These are phyloP conservation scores for Lagopus leucura DNA, from an alignment of 2,113 vertebrate species.

Conservation along the genomic window DNA sequence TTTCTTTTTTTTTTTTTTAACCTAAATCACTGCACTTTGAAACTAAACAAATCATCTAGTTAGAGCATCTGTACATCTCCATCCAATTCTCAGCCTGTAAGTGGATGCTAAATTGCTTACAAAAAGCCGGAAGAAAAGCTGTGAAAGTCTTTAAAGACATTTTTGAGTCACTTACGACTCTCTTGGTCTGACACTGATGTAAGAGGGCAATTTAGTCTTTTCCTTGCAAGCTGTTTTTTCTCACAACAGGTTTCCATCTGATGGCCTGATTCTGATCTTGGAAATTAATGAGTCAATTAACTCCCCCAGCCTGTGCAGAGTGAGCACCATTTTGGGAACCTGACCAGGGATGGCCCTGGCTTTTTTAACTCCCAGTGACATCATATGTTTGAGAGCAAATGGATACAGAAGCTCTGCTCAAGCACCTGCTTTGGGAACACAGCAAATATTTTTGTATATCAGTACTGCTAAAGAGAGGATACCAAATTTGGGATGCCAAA, in stretches of 20 bases:
- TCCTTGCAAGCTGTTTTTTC: background rate
- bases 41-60: constrained; percentile 56
- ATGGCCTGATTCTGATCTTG: background rate
- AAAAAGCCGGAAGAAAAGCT: background rate
- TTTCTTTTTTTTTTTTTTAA: background rate
- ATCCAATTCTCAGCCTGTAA: background rate
- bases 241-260: background rate
- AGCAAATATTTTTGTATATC: background rate
- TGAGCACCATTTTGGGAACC: background rate
- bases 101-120: constrained; percentile 33
- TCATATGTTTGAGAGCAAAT: background rate
- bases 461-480: background rate
- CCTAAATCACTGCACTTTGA: constrained; percentile 31
- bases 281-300: background rate
- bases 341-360: background rate
- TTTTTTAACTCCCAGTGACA: background rate
- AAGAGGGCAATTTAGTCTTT: constrained; percentile 30
- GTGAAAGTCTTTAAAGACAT: background rate
- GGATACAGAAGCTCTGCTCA: background rate
- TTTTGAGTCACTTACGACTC: constrained; percentile 14
- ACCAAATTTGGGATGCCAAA: background rate
- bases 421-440: background rate
- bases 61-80: constrained; percentile 28
- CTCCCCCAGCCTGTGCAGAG: background rate
- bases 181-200: background rate